Evolutionary conservation across 2,113 vertebrate genomes (phyloP).

Genomic region (Tapirus terrestris): DNA sequence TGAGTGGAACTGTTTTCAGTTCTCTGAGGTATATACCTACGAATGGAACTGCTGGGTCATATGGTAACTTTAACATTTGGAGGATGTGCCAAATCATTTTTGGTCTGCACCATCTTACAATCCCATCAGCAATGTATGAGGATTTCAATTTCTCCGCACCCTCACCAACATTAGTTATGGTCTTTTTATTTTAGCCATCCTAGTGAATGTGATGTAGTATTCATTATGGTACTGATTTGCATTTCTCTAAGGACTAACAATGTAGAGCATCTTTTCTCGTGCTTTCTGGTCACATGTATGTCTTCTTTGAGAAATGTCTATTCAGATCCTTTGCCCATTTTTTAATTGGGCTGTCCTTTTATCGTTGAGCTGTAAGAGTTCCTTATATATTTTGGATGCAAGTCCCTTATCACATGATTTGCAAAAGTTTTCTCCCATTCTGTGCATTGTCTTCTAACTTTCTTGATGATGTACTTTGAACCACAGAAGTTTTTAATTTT

Average conservation of each 20-base stretch:
- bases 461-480: not conserved
- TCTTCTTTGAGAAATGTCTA: not conserved
- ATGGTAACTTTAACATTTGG: not conserved
- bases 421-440: not conserved
- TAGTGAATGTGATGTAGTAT: not conserved
- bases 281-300: not conserved
- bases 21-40: not conserved
- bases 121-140: not conserved
- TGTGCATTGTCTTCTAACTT: not conserved
- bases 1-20: not conserved
- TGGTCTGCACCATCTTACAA: not conserved
- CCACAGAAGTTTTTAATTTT: not conserved
- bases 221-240: not conserved
- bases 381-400: not conserved
- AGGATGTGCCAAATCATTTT: not conserved
- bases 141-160: not conserved
- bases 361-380: not conserved
- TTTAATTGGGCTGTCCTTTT: not conserved
- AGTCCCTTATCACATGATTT: not conserved
- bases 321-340: not conserved
- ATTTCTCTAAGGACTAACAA: not conserved
- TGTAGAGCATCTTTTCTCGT: not conserved
- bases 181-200: not conserved
- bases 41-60: not conserved
- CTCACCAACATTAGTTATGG: not conserved